Evolutionary conservation across 2,113 vertebrate species (phyloP).

Genomic region (Pandion haliaetus): DNA sequence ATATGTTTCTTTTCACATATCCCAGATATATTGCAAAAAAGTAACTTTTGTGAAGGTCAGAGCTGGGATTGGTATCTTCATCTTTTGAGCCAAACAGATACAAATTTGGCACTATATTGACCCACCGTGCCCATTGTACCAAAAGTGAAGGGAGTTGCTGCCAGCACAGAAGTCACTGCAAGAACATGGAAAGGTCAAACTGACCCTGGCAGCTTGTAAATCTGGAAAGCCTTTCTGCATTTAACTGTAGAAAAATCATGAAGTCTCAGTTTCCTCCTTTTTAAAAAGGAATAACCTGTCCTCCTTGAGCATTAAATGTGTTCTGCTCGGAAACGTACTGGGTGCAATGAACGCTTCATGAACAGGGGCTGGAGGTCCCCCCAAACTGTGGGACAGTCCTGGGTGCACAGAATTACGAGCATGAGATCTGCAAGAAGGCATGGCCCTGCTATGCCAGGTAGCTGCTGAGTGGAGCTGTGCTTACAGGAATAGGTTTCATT

Average conservation of each 20-base stretch:
- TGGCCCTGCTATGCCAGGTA: neutral
- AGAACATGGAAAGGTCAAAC: neutral
- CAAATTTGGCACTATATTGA: neutral
- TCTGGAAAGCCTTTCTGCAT: neutral
- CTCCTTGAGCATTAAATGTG: neutral
- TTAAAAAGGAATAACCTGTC: neutral
- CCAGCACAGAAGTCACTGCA: neutral
- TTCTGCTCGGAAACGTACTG: neutral
- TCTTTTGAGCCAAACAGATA: neutral
- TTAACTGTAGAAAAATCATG: neutral
- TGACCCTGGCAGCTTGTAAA: neutral
- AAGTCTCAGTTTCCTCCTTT: neutral
- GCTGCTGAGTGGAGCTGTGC: neutral
- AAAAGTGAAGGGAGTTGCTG: neutral
- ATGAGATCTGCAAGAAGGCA: neutral
- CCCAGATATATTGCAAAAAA: neutral
- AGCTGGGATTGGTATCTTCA: neutral
- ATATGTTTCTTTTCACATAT: neutral
- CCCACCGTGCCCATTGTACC: fast-evolving
- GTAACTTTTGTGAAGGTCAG: neutral
- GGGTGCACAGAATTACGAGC: neutral
- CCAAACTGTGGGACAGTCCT: fast-evolving
- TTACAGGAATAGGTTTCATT: neutral
- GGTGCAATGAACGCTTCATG: fast-evolving
- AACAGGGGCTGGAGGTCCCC: fast-evolving